Evolutionary conservation across 2,113 vertebrate genomes (phyloP).

Genomic region (Neodon shergylaensis): DNA sequence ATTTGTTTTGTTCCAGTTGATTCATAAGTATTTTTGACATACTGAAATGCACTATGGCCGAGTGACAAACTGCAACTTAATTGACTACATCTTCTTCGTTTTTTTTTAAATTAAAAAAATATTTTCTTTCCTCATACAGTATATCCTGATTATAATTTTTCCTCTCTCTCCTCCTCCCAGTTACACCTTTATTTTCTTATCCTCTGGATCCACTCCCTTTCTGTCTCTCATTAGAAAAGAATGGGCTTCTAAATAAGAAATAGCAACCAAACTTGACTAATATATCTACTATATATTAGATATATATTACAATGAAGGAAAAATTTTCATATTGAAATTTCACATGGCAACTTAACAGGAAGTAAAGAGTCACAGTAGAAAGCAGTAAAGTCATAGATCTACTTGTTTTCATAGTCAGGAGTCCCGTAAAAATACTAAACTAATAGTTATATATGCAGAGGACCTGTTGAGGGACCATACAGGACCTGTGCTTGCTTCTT

Average conservation of each 20-base stretch:
- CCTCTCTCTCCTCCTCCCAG: neutral
- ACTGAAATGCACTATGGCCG: neutral
- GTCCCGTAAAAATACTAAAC: neutral
- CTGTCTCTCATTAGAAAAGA: neutral
- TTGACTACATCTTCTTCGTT: neutral
- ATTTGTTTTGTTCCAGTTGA: constrained; percentile 56
- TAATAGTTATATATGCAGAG: neutral
- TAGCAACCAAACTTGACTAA: neutral
- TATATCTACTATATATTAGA: neutral
- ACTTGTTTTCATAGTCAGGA: neutral
- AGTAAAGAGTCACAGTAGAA: neutral
- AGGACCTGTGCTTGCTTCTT: neutral
- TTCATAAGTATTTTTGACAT: constrained; percentile 11
- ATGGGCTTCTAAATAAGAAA: neutral
- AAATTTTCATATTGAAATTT: neutral
- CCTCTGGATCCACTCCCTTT: neutral
- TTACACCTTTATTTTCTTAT: neutral
- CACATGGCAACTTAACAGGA: neutral
- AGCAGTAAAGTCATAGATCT: neutral
- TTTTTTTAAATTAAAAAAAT: neutral
- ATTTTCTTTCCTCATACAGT: neutral
- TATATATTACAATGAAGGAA: neutral
- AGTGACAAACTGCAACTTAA: neutral
- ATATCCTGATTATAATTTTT: neutral
- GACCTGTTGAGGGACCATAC: neutral